phyloP scores from a whole-genome alignment of 2,888 invertebrate genomes.

The Athripsodes cinereus region DNA sequence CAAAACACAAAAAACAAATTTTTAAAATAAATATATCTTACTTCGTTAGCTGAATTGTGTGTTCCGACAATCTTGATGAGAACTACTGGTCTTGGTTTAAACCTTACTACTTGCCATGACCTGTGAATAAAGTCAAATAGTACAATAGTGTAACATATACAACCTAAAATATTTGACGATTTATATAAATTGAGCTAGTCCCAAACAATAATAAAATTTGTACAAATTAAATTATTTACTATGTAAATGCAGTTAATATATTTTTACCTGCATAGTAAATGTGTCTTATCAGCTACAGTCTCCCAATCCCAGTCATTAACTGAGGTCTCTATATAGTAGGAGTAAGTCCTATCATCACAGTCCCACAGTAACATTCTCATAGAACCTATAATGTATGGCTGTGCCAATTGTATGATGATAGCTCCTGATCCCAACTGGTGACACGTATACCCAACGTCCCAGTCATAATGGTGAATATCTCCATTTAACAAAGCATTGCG shows the following conservation, averaged over 20 bases:
- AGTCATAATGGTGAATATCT: slow-evolving; percentile 91
- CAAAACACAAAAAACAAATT: too few species aligned
- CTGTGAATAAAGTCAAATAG: slow-evolving; percentile 35
- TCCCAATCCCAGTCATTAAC: slow-evolving; percentile 91
- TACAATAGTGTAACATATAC: too few species aligned
- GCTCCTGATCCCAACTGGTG: slow-evolving; percentile 93
- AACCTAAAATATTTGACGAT: too few species aligned
- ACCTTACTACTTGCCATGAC: slow-evolving; percentile 92
- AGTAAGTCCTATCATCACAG: slow-evolving; percentile 91
- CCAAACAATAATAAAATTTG: not conserved
- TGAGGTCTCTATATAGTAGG: slow-evolving; percentile 93
- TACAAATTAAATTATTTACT: too few species aligned
- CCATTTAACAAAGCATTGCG: slow-evolving; percentile 95
- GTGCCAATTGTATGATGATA: slow-evolving; percentile 90
- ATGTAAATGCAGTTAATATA: too few species aligned
- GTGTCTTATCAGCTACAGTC: slow-evolving; percentile 79
- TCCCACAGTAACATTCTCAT: slow-evolving; percentile 95
- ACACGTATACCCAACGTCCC: slow-evolving; percentile 98
- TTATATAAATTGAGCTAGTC: not conserved
- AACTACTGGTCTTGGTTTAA: slow-evolving; percentile 79
- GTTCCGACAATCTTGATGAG: slow-evolving; percentile 95
- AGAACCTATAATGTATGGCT: slow-evolving; percentile 89
- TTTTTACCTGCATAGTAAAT: slow-evolving; percentile 63
- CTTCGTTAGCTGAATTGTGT: slow-evolving; percentile 96
- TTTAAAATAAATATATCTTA: slow-evolving; percentile 34